Percentiles rank a stretch among this genome's conserved stretches.
phyloP scores from a whole-genome alignment of 2,113 vertebrate genomes.

The Galeopterus variegatus region DNA sequence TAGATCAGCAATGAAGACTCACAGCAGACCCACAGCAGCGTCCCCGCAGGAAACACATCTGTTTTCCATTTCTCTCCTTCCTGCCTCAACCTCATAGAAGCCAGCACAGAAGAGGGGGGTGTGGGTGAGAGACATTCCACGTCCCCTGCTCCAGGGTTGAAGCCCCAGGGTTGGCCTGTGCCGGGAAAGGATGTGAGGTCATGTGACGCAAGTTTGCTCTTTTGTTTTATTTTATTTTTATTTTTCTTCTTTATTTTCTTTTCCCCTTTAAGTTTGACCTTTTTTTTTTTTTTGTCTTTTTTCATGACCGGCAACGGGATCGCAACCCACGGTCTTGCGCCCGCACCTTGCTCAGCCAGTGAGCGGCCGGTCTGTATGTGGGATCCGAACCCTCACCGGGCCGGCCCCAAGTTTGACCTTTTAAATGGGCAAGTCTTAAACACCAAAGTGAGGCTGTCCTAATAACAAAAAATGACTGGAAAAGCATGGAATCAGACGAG shows the following conservation, averaged over 20 bases:
- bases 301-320: too few species aligned
- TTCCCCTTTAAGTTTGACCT: background rate
- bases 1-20: background rate
- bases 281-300: too few species aligned
- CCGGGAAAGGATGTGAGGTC: too few species aligned
- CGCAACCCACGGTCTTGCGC: too few species aligned
- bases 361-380: too few species aligned
- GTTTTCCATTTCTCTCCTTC: background rate
- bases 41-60: background rate
- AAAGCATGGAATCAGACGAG: background rate
- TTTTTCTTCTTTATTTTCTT: background rate
- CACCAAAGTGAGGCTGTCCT: background rate
- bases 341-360: too few species aligned
- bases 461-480: background rate
- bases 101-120: fast-evolving
- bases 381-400: too few species aligned
- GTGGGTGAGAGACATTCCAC: fast-evolving
- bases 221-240: background rate
- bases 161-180: background rate
- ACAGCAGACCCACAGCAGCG: fast-evolving
- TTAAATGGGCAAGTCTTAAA: background rate
- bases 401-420: background rate
- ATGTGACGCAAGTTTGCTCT: background rate
- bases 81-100: background rate
- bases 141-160: background rate